Conservation (phyloP, 1,140 invertebrate species). For the Drosophila erecta region DNA sequence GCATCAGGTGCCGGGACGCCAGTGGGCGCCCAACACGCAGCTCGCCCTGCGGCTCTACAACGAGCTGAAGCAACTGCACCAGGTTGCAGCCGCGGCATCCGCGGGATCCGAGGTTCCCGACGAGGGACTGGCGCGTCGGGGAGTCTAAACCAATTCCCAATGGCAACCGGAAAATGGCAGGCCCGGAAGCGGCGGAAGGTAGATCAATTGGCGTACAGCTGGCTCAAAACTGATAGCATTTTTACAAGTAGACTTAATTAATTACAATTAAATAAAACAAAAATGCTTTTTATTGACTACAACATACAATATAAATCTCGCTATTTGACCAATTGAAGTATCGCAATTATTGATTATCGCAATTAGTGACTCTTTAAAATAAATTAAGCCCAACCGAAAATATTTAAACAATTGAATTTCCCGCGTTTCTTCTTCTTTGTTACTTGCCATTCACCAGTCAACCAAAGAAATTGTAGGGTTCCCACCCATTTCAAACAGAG, state of each 20-base stretch:
- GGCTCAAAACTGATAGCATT: slow-evolving; percentile 53
- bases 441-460: background rate
- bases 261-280: slow-evolving; percentile 48
- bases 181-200: slow-evolving; percentile 9
- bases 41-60: slow-evolving; percentile 70
- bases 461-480: background rate
- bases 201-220: slow-evolving; percentile 47
- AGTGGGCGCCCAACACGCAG: slow-evolving; percentile 65
- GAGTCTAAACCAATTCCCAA: background rate
- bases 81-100: slow-evolving; percentile 54
- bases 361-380: too few species aligned
- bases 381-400: too few species aligned
- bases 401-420: too few species aligned
- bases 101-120: slow-evolving; percentile 42
- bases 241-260: slow-evolving; percentile 57
- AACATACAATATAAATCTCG: background rate
- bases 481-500: background rate
- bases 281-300: slow-evolving; percentile 30
- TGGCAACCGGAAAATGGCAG: background rate
- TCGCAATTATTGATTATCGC: too few species aligned
- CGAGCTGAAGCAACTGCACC: slow-evolving; percentile 73
- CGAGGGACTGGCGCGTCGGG: slow-evolving; percentile 18
- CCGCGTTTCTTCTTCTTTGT: background rate
- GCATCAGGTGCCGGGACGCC: slow-evolving; percentile 61
- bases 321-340: too few species aligned